Percentiles rank a stretch among this genome's conserved stretches.
Conservation (phyloP, 2,888 invertebrate genomes). For the Sarcophaga variegata region DNA sequence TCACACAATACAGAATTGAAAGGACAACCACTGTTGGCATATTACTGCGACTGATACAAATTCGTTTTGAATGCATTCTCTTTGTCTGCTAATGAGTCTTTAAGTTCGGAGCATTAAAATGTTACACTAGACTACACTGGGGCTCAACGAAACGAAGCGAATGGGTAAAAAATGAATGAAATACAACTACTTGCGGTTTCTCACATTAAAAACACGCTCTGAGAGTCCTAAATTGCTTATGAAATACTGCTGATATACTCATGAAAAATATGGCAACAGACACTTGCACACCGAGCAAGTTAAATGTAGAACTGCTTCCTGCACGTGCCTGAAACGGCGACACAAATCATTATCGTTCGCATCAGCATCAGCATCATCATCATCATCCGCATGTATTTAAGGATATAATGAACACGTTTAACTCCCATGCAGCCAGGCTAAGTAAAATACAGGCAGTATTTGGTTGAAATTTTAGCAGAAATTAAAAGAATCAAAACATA, state of each 20-base stretch:
- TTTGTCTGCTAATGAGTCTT: constrained; percentile 52
- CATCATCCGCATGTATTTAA: constrained; percentile 37
- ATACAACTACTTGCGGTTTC: constrained; percentile 62
- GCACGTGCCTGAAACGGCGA: constrained; percentile 65
- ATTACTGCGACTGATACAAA: constrained; percentile 29
- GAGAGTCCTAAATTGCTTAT: background rate
- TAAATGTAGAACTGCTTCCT: constrained; percentile 9
- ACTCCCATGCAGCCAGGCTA: constrained; percentile 31
- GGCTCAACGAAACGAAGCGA: constrained; percentile 2
- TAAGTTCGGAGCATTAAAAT: background rate
- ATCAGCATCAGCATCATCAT: constrained; percentile 54
- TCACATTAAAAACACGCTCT: constrained; percentile 62
- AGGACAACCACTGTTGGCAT: background rate
- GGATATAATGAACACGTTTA: background rate
- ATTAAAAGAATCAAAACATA: constrained; percentile 16
- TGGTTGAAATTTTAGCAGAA: background rate
- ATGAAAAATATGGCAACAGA: background rate
- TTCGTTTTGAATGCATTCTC: constrained; percentile 57
- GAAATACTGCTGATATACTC: background rate
- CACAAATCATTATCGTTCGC: constrained; percentile 56
- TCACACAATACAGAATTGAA: background rate
- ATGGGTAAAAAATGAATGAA: constrained; percentile 15
- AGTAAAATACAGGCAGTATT: background rate
- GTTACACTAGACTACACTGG: constrained; percentile 27
- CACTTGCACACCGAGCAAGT: constrained; percentile 5